These are phyloP conservation scores for Polypterus bichir DNA, from an alignment of 2,113 vertebrate species.

Conservation along the genomic window DNA sequence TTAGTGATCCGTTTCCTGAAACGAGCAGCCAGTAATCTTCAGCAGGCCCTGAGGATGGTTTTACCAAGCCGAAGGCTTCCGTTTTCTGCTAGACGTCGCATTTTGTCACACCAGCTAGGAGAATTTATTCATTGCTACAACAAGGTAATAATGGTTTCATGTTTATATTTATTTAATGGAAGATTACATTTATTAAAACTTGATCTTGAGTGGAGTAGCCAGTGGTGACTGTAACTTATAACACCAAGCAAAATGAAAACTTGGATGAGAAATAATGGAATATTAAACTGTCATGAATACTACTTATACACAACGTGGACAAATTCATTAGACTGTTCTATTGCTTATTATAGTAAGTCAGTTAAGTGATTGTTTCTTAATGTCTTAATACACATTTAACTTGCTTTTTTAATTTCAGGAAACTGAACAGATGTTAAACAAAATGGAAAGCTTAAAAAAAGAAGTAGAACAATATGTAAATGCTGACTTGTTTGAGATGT, in stretches of 20 bases:
- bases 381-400: no score
- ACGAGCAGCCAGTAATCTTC: slow-evolving; percentile 75
- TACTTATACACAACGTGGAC: no score
- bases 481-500: slow-evolving; percentile 65
- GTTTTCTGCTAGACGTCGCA: slow-evolving; percentile 57
- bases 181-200: neutral
- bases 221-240: no score
- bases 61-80: slow-evolving; percentile 63
- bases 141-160: slow-evolving; percentile 46
- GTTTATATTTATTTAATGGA: neutral
- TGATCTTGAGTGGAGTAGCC: no score
- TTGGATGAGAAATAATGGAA: no score
- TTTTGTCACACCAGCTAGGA: slow-evolving; percentile 76
- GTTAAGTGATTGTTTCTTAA: no score
- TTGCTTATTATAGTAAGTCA: no score
- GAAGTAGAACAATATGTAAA: slow-evolving; percentile 60
- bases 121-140: slow-evolving; percentile 77
- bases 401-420: slow-evolving; percentile 49
- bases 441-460: slow-evolving; percentile 48
- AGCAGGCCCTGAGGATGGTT: slow-evolving; percentile 62
- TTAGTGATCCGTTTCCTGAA: slow-evolving; percentile 82
- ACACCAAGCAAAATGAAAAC: no score
- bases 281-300: no score
- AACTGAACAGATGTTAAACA: slow-evolving; percentile 70
- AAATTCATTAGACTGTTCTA: no score